Evolutionary conservation across 2,797 vertebrate species (phyloP), one percentile per base, ranked within the genome.

Genomic region (Centropyge bicolor): DNA sequence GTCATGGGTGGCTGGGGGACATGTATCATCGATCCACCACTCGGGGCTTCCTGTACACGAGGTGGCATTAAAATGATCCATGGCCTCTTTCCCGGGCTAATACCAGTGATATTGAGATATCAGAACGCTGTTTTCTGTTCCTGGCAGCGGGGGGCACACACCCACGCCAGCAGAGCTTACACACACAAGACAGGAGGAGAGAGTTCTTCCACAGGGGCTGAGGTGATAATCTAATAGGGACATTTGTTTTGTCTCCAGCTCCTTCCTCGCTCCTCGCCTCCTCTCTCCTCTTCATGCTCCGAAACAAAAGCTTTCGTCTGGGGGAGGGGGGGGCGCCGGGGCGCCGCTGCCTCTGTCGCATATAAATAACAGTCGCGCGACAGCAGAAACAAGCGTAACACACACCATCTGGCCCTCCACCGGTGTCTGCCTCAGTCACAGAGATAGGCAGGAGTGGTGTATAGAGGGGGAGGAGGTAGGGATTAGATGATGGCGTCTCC

Each of bases 51-150:
- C 88, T 90, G 89, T 90, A 89, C 90, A 86, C n/a, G 72, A 74
- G 78, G 70, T 70, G 77, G 82, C 91, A 87, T 95, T 94, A 93
- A 92, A 93, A 92, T 94, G 92, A 95, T 95, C 87, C 91, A 92
- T 91, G 74, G 90, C 80, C 62, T 74, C 80, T 74, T 84, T 88
- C 66, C 85, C 9, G 35, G 74, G 84, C 84, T 92, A 91, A 94
- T 89, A 84, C 74, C 69, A 68, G 71, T 81, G 84, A 92, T 94
- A 91, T 90, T 93, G 88, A 91, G 89, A 91, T 93, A 91, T 91
- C 88, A 90, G 78, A 80, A 68, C 20, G 35, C 81, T 88, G 75
- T 87, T 89, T 89, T 89, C 51, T 76, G 81, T 83, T 84, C 70
- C 74, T 88, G 80, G 83, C 80, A 86, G 74, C 19, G 24, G 48